A percentile compares a stretch with the other conserved stretches of the same genome.
Evolutionary conservation across 2,797 vertebrate genomes (phyloP).

Genomic region (Sternarchorhynchus goeldii): DNA sequence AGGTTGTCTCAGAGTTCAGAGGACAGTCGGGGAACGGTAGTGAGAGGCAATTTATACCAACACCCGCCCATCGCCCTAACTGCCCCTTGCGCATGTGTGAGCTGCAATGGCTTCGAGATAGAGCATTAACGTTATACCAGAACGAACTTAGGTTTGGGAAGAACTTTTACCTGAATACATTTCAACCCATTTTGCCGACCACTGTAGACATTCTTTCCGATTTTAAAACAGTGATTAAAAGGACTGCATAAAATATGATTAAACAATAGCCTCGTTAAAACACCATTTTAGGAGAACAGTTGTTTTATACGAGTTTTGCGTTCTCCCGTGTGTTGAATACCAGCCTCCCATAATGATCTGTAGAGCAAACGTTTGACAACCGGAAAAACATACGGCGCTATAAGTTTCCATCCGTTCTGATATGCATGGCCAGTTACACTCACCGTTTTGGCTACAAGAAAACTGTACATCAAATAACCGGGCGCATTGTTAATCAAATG

Average conservation of each 20-base stretch:
- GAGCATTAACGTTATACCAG: neutral
- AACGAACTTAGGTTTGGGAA: slow-evolving; percentile 4
- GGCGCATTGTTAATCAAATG: slow-evolving; percentile 58
- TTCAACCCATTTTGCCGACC: too few relatives aligned
- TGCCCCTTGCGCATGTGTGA: slow-evolving; percentile 54
- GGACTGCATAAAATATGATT: too few relatives aligned
- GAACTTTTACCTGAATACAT: neutral
- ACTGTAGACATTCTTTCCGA: too few relatives aligned
- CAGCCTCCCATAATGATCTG: neutral
- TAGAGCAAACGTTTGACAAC: too few relatives aligned
- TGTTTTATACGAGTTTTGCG: too few relatives aligned
- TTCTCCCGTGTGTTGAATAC: neutral
- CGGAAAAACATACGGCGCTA: too few relatives aligned
- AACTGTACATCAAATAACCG: slow-evolving; percentile 52
- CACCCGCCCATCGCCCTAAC: slow-evolving; percentile 68
- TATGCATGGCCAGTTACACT: slow-evolving; percentile 9
- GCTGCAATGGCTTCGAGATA: slow-evolving; percentile 14
- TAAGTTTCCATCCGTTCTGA: neutral
- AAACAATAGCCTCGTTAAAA: too few relatives aligned
- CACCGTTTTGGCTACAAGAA: slow-evolving; percentile 18
- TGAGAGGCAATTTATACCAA: slow-evolving; percentile 71
- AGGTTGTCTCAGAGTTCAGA: slow-evolving; percentile 75
- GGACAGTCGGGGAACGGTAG: slow-evolving; percentile 72
- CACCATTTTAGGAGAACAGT: too few relatives aligned
- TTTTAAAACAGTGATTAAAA: too few relatives aligned